A percentile compares a stretch with the other conserved stretches of the same genome.
phyloP scores from a whole-genome alignment of 1,140 invertebrate genomes.

The Bombus picipes region DNA sequence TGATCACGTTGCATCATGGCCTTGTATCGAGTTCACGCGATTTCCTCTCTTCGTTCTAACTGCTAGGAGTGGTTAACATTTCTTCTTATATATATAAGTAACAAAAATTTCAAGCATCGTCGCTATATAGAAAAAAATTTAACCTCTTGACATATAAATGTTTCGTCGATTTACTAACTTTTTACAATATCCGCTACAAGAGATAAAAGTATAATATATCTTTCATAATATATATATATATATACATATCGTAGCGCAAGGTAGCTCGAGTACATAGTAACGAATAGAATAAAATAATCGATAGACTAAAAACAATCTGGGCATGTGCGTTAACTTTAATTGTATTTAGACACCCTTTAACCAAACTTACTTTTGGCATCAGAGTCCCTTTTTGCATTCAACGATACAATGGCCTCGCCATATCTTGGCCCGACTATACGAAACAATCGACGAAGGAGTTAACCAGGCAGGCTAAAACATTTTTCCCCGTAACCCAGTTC shows the following conservation, averaged over 20 bases:
- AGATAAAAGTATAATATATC: too few species aligned
- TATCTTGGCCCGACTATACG: not conserved
- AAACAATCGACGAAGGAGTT: not conserved
- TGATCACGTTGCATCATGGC: not conserved
- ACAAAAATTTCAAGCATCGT: too few species aligned
- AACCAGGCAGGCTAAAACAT: not conserved
- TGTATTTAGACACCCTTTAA: not conserved
- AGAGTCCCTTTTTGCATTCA: not conserved
- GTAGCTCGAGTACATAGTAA: too few species aligned
- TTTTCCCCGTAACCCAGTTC: conserved; percentile 47
- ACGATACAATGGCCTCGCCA: not conserved
- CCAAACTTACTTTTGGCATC: not conserved
- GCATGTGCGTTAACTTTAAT: too few species aligned
- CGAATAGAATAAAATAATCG: too few species aligned
- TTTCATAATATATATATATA: too few species aligned
- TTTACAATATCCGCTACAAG: too few species aligned
- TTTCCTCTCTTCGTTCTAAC: not conserved
- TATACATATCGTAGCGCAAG: too few species aligned
- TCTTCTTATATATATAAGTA: not conserved
- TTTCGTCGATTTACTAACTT: too few species aligned
- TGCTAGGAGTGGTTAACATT: not conserved
- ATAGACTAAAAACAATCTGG: too few species aligned
- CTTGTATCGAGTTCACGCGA: not conserved
- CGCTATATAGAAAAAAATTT: too few species aligned
- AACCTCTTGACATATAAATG: too few species aligned